Conservation (phyloP, 2,888 invertebrate genomes). For the Dryobotodes eremita region DNA sequence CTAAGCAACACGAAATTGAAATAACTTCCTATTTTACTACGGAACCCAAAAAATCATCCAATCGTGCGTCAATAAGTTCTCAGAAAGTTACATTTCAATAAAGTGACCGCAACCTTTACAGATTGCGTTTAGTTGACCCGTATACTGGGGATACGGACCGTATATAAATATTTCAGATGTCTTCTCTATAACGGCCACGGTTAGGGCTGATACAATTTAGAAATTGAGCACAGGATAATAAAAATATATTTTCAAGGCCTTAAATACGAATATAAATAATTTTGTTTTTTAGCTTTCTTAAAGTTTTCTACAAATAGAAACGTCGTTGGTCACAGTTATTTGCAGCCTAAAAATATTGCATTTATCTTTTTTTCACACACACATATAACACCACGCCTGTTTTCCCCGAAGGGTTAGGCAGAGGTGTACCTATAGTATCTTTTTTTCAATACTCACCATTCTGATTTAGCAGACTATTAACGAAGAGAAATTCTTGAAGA, state of each 20-base stretch:
- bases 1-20: slow-evolving; percentile 4
- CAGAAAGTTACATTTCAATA: slow-evolving; percentile 65
- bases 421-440: too few relatives aligned
- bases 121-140: slow-evolving; percentile 63
- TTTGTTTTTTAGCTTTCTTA: neutral
- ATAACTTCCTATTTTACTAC: slow-evolving; percentile 12
- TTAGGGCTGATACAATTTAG: slow-evolving; percentile 46
- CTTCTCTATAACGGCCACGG: slow-evolving; percentile 33
- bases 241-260: neutral
- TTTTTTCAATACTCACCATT: neutral
- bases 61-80: slow-evolving; percentile 53
- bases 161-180: slow-evolving; percentile 65
- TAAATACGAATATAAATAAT: too few relatives aligned
- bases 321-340: too few relatives aligned
- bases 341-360: neutral
- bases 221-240: slow-evolving; percentile 20
- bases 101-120: slow-evolving; percentile 51
- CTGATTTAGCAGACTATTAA: too few relatives aligned
- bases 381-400: too few relatives aligned
- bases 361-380: neutral
- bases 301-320: neutral
- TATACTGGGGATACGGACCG: slow-evolving; percentile 34
- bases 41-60: slow-evolving; percentile 28
- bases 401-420: too few relatives aligned
- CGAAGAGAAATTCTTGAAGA: neutral